Base-by-base conservation (phyloP, 2,888 invertebrate species). In the Caradrina kadenii region DNA sequence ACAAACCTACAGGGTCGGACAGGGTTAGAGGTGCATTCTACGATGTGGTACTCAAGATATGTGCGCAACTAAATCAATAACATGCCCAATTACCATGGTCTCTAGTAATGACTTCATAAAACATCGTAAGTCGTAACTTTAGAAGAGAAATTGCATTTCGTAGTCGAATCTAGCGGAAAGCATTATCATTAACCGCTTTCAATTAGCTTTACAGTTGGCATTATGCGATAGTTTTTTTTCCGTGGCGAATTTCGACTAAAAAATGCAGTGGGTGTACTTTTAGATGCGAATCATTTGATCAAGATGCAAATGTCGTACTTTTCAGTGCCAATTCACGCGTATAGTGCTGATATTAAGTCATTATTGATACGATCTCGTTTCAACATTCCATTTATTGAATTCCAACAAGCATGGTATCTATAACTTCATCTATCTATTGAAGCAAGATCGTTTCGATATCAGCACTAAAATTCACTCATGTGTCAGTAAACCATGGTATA, bases 41-140 rank as follows among this genome's bases (percentile, higher is more conserved):
- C 89, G 86, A 83, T 83, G 85, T 89, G 85, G 88, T 91, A 92
- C 88, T 91, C 89, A 91, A 90, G 87, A 81, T 71, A 72, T 76
- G 77, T 87, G 80, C 82, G 90, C 91, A 92, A 92, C 92, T 92
- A 90, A 90, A 91, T 80, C 89, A 90, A 90, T 87, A 81, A 77
- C 88, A 91, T 91, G 90, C 90, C 85, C 82, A 83, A 85, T 83
- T 85, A 89, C 90, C 91, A 90, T 91, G 89, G 89, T 87, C 86
- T 88, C 86, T 84, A 82, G 80, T 63, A 22, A 63, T 59, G 65
- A 75, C 69, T 39, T 62, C 48, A 61, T 42, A 19, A 45, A 58
- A 21, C 31, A 49, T 75, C 62, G 53, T 31, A 58, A 39, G 10
- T 69, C 63, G 63, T 62, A 59, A 81, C 5, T 82, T 82, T 69